Base-by-base conservation (phyloP, 2,797 vertebrate species). In the Protonibea diacanthus region DNA sequence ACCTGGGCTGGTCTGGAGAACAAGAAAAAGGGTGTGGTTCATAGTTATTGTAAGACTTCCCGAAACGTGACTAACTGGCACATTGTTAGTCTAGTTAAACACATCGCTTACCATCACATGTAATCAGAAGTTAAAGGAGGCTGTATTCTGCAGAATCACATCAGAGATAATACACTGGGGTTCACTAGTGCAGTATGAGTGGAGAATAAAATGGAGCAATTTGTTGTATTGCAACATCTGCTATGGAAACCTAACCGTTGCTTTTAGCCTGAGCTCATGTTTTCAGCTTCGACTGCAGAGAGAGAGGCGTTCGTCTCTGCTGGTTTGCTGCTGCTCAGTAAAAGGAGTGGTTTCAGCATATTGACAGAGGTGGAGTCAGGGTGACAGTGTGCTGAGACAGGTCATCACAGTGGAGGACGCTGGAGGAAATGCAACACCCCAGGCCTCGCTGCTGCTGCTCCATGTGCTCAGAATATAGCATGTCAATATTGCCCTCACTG, bases 361-460 rank as follows among this genome's bases (percentile, higher is more conserved):
- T 86, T 80, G 88, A 93, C 87, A 82, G 85, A 89, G 87, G 87
- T 89, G 88, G 86, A 88, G 85, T 90, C 89, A 89, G 90, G 88
- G 87, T 87, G 88, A 91, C 82, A 88, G 81, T 82, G 73, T 85
- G 90, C 90, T 85, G 88, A 93, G 90, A 73, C 85, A 92, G 90
- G 89, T 88, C 88, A 81, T 84, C 83, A 55, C 64, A 60, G 85
- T 67, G 55, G 84, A 92, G 85, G 89, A 83, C 62, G 55, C 74
- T 53, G 65, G 68, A 77, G 83, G 92, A 92, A 94, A 93, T 48
- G 80, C 90, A 90, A 94, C 89, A 92, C 93, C 88, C 23, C 53
- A 29, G 78, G 81, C 62, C 74, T 78, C 70, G 12, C 80, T 66
- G 69, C 68, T 71, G 78, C 53, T 53, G 76, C 84, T 80, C 59